These are phyloP conservation scores for Amblyjoppa proteus DNA, from an alignment of 2,888 invertebrate species.

Conservation along the genomic window DNA sequence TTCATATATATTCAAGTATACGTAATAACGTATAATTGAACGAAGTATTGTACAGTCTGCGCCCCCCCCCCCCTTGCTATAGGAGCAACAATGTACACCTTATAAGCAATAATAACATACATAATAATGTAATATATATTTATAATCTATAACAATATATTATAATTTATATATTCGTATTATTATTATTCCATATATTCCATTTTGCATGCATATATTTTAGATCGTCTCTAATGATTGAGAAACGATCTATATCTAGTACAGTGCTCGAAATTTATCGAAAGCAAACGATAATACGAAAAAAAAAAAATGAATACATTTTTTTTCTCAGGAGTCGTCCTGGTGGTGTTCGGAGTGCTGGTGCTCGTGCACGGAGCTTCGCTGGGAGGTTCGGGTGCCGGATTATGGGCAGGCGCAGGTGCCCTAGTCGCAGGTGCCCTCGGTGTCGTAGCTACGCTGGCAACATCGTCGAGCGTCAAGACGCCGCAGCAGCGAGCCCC, in stretches of 20 bases:
- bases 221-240: not conserved
- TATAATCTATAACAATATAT: no score
- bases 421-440: constrained; percentile 88
- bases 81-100: no score
- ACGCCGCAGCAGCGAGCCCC: constrained; percentile 61
- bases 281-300: constrained; percentile 1
- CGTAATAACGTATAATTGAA: no score
- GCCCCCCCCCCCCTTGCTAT: no score
- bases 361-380: constrained; percentile 88
- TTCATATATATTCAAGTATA: no score
- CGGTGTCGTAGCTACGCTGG: constrained; percentile 87
- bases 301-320: not conserved
- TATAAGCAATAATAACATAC: no score
- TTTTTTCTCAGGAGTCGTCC: constrained; percentile 85
- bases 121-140: no score
- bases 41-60: no score
- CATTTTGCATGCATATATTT: not conserved
- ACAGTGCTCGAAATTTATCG: not conserved
- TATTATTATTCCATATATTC: no score
- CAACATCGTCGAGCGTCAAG: constrained; percentile 74
- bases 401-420: constrained; percentile 89
- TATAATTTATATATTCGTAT: no score
- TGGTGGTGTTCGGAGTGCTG: constrained; percentile 88
- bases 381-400: constrained; percentile 87
- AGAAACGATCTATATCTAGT: not conserved